These are phyloP conservation scores for Calliscelio sp. DNA, from an alignment of 2,888 invertebrate genomes.

Conservation along the genomic window DNA sequence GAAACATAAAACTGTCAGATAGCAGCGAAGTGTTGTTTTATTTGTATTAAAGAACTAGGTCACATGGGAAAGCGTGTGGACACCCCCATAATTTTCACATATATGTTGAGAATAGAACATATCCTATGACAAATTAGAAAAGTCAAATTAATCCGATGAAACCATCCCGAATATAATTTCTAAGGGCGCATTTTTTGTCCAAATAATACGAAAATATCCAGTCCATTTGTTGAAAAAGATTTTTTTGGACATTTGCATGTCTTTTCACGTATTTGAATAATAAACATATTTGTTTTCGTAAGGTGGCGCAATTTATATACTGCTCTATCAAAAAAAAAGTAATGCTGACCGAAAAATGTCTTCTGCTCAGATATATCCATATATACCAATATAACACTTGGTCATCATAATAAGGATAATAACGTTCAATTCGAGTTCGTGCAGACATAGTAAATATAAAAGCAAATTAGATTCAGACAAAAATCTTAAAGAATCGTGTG, in stretches of 20 bases:
- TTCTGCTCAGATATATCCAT: not conserved
- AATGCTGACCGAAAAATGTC: conserved; percentile 5
- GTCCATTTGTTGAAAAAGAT: too few relatives aligned
- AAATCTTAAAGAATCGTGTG: not conserved
- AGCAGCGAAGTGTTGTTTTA: conserved; percentile 12
- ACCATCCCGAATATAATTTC: conserved; percentile 17
- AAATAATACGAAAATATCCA: not conserved
- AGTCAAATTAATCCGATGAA: conserved; percentile 29
- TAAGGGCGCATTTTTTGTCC: not conserved
- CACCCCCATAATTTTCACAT: conserved; percentile 34
- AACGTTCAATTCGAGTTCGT: not conserved
- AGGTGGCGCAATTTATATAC: not conserved
- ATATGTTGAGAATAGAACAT: conserved; percentile 2
- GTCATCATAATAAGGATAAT: conserved; percentile 1
- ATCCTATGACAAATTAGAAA: conserved; percentile 24
- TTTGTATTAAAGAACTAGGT: conserved; percentile 38
- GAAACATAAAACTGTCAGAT: conserved; percentile 18
- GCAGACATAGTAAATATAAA: conserved; percentile 2
- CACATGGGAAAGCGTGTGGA: not conserved
- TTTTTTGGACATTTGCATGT: conserved; percentile 14
- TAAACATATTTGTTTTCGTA: not conserved
- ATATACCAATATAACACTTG: conserved; percentile 4
- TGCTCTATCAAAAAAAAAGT: not conserved
- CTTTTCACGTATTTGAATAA: conserved; percentile 3
- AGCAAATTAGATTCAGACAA: conserved; percentile 6